These are phyloP conservation scores for Nyctibius grandis DNA, from an alignment of 2,797 vertebrate genomes.

Conservation along the genomic window DNA sequence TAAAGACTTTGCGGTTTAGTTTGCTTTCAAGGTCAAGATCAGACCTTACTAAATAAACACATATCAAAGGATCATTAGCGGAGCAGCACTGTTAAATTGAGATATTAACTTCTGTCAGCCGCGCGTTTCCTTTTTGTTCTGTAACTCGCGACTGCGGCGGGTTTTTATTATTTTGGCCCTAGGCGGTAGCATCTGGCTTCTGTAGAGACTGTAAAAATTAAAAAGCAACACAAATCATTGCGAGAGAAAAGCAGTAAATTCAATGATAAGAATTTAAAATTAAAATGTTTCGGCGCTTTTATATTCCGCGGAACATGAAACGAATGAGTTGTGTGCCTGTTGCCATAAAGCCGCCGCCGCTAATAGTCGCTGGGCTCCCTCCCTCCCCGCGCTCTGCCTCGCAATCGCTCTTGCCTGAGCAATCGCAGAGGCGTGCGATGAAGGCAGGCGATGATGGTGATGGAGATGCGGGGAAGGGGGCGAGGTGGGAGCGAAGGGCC, in stretches of 20 bases:
- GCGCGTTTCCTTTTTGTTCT: conserved; percentile 72
- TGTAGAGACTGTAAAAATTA: conserved; percentile 83
- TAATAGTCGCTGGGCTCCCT: conserved; percentile 53
- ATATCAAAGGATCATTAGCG: conserved; percentile 83
- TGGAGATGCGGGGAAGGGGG: not conserved
- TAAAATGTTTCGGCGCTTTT: conserved; percentile 77
- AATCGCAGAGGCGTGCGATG: fast-evolving
- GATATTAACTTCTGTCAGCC: conserved; percentile 82
- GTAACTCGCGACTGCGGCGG: conserved; percentile 74
- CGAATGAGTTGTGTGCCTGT: conserved; percentile 69
- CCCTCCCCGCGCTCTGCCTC: conserved; percentile 9
- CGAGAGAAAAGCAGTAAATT: conserved; percentile 79
- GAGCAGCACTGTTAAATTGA: conserved; percentile 84
- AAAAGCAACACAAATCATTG: conserved; percentile 83
- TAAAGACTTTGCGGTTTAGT: conserved; percentile 83
- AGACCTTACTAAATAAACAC: conserved; percentile 83
- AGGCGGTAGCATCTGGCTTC: conserved; percentile 79
- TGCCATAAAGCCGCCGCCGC: conserved; percentile 68
- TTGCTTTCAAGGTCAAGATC: conserved; percentile 90
- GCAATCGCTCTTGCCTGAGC: conserved; percentile 34
- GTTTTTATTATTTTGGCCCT: conserved; percentile 80
- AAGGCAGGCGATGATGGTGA: not conserved
- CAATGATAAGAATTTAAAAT: conserved; percentile 81
- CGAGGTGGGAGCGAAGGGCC: not conserved
- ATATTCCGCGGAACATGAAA: conserved; percentile 70